Evolutionary conservation across 2,113 vertebrate genomes (phyloP), one percentile per base, ranked within the genome.

Genomic region (Boleophthalmus pectinirostris): DNA sequence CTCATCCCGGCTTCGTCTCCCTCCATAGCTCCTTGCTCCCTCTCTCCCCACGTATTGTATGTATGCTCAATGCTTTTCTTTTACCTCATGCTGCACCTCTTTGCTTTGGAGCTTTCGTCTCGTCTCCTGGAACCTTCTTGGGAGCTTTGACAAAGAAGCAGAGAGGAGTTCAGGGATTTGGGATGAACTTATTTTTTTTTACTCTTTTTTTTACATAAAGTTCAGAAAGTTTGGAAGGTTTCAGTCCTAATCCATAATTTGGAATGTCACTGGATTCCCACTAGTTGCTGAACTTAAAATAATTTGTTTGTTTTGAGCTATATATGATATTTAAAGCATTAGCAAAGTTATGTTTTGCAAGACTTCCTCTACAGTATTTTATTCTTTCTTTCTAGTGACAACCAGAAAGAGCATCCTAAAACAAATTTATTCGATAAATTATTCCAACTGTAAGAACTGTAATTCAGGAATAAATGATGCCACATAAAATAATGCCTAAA

Each of bases 81-180:
- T 84, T 85, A 66, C 65, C 25, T 21, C 43, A 54, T 77, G 78
- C 73, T 82, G 74, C 85, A 81, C 77, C 82, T 83, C 70, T 87
- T 79, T 87, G 70, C 88, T 87, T 85, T 90, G 70, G 79, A 85
- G 85, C 85, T 84, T 84, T 83, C 77, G 61, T 80, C 77, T 88
- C 45, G 49, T 75, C 87, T 88, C 72, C 78, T 82, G 79, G 85
- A 89, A 81, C 77, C 74, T 79, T 75, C 72, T 79, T 74, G 51
- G 82, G 72, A 67, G 86, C 84, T 83, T 85, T 90, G 86, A 88
- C 82, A 88, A 76, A 85, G 81, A 71, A 83, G 87, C 83, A 83
- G 69, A 87, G 68, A 79, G 73, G 78, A 80, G 80, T 79, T 87
- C 70, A 78, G 85, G 79, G 84, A 86, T 80, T 90, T 86, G 73